Base-by-base conservation (phyloP, 23 tunicate genomes). In the Ascidia mentula region DNA sequence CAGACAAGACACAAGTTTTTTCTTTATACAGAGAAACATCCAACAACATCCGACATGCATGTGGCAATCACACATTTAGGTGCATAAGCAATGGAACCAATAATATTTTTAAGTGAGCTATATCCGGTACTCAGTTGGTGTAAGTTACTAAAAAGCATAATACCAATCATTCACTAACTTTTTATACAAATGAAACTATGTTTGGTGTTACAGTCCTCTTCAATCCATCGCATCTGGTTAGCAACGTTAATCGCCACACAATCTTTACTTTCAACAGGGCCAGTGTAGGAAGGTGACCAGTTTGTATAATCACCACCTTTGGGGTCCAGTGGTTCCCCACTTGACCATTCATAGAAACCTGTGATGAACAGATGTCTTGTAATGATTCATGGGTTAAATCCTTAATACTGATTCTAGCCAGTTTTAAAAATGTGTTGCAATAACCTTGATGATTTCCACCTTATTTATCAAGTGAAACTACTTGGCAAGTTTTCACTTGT, bases 331-430 rank as follows among this genome's bases (percentile, higher is more conserved):
- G 97, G 90, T 38, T 85, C 97, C 1, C 97, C 97, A 81, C 85
- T 77, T 3, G 73, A 61, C 97, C 97, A 91, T 46, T 76, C 80
- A 75, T 60, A 90, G 18, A 79, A 73, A 46, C 96, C 96, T 90
- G 8, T n/a, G 32, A 34, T 34, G 22, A 3, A 5, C 1, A 20
- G 65, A 9, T 53, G 7, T 53, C 13, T n/a, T n/a, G n/a, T n/a
- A n/a, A n/a, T n/a, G n/a, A n/a, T n/a, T n/a, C n/a, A n/a, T n/a
- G n/a, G n/a, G n/a, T n/a, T n/a, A n/a, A n/a, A n/a, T n/a, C n/a
- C n/a, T n/a, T n/a, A n/a, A n/a, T n/a, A n/a, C n/a, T n/a, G n/a
- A n/a, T n/a, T n/a, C n/a, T n/a, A n/a, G n/a, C n/a, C n/a, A n/a
- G n/a, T n/a, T n/a, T n/a, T n/a, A n/a, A n/a, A n/a, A n/a, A n/a